These are phyloP conservation scores for Anser brachyrhynchus DNA, from an alignment of 2,113 vertebrate species.

Conservation along the genomic window DNA sequence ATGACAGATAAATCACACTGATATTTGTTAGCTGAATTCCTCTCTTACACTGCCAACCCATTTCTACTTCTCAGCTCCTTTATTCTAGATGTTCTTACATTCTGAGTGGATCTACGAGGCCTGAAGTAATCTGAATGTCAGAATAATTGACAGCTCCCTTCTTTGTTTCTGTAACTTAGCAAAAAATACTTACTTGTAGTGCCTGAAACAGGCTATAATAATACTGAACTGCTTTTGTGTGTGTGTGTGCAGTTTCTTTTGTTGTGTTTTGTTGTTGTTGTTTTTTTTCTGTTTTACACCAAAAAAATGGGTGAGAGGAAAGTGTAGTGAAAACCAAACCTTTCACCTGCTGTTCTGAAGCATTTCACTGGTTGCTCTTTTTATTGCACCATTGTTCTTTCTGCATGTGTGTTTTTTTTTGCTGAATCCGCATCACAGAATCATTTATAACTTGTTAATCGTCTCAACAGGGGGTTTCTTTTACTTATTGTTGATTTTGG, in stretches of 20 bases:
- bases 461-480: neutral
- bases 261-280: neutral
- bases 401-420: neutral
- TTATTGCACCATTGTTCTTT: neutral
- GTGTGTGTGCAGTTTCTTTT: neutral
- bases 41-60: conserved; percentile 53
- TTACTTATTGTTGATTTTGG: neutral
- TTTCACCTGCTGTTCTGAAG: neutral
- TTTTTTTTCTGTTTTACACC: neutral
- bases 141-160: neutral
- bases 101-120: neutral
- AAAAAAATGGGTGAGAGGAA: neutral
- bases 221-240: neutral
- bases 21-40: conserved; percentile 68
- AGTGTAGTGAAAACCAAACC: neutral
- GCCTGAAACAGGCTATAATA: neutral
- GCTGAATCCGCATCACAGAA: neutral
- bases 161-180: neutral
- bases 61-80: neutral
- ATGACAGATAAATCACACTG: conserved; percentile 51
- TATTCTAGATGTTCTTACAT: neutral
- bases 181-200: neutral
- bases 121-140: neutral
- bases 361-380: neutral
- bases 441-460: neutral